A percentile compares a stretch with the other conserved stretches of the same genome.
Evolutionary conservation across 1,140 invertebrate genomes (phyloP).

Genomic region (Heliconius melpomene): DNA sequence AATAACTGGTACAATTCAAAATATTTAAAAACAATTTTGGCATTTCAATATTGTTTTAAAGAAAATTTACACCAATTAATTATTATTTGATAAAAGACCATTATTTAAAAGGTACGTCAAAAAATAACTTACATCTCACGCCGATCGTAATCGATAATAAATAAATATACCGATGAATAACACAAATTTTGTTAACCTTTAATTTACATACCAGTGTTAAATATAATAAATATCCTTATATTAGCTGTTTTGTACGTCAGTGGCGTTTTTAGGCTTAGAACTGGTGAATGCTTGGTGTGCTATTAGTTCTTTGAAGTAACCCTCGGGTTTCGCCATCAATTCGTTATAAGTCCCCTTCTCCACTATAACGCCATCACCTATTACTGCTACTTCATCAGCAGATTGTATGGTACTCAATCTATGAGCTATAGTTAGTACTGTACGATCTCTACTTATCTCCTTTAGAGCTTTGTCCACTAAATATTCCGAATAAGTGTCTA

Average conservation of each 20-base stretch:
- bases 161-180: no score
- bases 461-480: conserved; percentile 94
- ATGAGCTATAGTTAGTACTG: conserved; percentile 96
- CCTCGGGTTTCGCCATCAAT: conserved; percentile 63
- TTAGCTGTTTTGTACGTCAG: conserved; percentile 49
- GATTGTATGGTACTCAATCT: conserved; percentile 95
- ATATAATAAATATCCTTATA: conserved; percentile 1
- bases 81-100: neutral
- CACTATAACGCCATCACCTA: conserved; percentile 90
- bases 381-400: conserved; percentile 94
- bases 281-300: conserved; percentile 63
- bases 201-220: neutral
- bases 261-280: conserved; percentile 50
- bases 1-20: neutral
- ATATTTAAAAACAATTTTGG: neutral
- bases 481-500: conserved; percentile 95
- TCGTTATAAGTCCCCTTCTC: conserved; percentile 91
- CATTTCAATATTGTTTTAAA: neutral
- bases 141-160: neutral
- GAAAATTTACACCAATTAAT: neutral
- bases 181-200: neutral
- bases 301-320: conserved; percentile 69
- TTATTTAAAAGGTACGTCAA: neutral
- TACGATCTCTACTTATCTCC: conserved; percentile 88
- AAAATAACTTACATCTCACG: neutral